phyloP scores from a whole-genome alignment of 2,888 invertebrate genomes.

The Drosophila nigricruria region DNA sequence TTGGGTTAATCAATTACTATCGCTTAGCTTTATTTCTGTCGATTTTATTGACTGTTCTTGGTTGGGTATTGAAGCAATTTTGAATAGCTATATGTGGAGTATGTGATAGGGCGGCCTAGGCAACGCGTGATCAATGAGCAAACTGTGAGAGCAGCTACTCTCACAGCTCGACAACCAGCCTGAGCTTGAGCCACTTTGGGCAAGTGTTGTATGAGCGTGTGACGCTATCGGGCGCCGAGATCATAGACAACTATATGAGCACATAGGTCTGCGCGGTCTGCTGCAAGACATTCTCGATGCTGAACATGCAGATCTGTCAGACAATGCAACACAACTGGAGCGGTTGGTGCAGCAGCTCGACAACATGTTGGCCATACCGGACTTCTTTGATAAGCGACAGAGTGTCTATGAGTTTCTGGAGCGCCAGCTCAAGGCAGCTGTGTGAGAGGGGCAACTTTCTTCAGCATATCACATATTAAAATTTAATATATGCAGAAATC shows the following conservation, averaged over 20 bases:
- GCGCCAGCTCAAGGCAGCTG: conserved; percentile 54
- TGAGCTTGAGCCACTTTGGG: conserved; percentile 70
- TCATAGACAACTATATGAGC: conserved; percentile 79
- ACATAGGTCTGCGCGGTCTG: conserved; percentile 65
- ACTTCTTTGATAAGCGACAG: conserved; percentile 79
- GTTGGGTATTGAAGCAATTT: no score
- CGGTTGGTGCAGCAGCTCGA: conserved; percentile 71
- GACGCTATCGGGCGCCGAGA: conserved; percentile 68
- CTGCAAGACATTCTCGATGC: conserved; percentile 74
- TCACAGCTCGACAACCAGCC: conserved; percentile 3
- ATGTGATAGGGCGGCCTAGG: no score
- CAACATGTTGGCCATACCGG: conserved; percentile 58
- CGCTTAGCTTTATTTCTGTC: not conserved
- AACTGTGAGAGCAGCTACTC: conserved; percentile 50
- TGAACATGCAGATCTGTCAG: conserved; percentile 43
- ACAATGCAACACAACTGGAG: conserved; percentile 45
- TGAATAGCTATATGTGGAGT: no score
- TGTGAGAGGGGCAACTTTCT: conserved; percentile 21
- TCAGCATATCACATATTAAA: no score
- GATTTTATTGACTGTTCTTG: no score
- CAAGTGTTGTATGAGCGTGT: conserved; percentile 67
- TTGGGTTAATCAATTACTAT: conserved; percentile 2
- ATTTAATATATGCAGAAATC: no score
- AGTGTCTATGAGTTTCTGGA: conserved; percentile 77
- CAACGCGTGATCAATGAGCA: conserved; percentile 58